Base-by-base conservation (phyloP, 2,113 vertebrate genomes). In the Lipophrys pholis region DNA sequence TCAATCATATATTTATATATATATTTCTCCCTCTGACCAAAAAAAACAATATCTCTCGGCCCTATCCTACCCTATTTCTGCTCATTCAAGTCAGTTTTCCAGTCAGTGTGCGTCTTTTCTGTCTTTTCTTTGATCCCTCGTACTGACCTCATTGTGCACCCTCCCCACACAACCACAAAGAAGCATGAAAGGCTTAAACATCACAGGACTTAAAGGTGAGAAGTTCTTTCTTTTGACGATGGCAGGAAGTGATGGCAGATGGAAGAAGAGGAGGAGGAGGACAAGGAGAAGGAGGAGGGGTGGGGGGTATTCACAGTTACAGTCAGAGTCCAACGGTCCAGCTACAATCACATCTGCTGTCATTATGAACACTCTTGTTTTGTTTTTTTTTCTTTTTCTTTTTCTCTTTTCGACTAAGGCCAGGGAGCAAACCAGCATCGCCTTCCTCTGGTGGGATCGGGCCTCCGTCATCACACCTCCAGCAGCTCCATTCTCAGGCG, bases 301-400 rank as follows among this genome's bases (percentile, higher is more conserved):
- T 54, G 82, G 85, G 85, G 83, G 88, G 88, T 90, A 90, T 91
- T 93, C 92, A 91, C 90, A 91, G 92, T 93, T 93, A 90, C 88
- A 92, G 90, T 92, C 90, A 89, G 86, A 91, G 87, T 93, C 87
- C 90, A 90, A 77, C 87, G 81, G 89, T 93, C 91, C 90, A 89
- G 89, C 91, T 91, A 93, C 92, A 94, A 93, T 92, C 92, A 93
- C 91, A 91, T 93, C 89, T 91, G 93, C 90, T 94, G 92, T 94
- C 93, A 92, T 91, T 86, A 90, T 88, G 83, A 92, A 91, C 89
- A 93, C 90, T 83, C 84, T 71, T 66, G 57, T 48, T 66, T 73
- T 45, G 53, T 14, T 35, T 9, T 6, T 52, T 11, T 41, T 66
- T 42, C 58, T 40, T 38, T 38, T 15, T 53, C 11, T 43, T 43